Evolutionary conservation across 2,888 invertebrate genomes (phyloP), one percentile per base, ranked within the genome.

Genomic region (Eulithis testata): DNA sequence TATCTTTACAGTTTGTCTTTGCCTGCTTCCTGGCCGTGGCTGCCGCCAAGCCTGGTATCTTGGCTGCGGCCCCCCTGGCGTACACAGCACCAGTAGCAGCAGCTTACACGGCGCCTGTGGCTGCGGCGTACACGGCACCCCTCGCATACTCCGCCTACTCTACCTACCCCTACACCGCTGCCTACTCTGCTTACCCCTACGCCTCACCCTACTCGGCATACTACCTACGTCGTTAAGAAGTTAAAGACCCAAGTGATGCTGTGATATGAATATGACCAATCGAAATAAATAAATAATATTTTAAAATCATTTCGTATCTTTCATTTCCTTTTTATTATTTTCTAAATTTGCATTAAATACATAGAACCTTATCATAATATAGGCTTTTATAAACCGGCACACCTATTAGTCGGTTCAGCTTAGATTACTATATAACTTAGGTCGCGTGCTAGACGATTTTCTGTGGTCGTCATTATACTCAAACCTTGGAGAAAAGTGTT

Each of bases 11-110:
- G 89, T 76, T 88, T 66, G 74, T 88, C 68, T 79, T 88, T 78
- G 85, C 87, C 58, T 87, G 86, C 74, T 77, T 88, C 76, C 71
- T 89, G 78, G 89, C 87, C 60, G 67, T 87, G 69, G 87, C 84
- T 61, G 80, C 83, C 58, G 89, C 89, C 62, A 85, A 87, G 72
- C 88, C 89, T 21, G 70, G 74, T 12, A 60, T 70, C 60, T 73
- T 80, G 60, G 72, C 80, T 9, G 68, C 77, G 50, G 78, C 79
- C 12, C 85, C 80, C 2, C 73, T 78, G 60, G 80, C 80, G 69
- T 76, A 76, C 74, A 73, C 79, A 21, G 74, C 74, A 36, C 71
- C 72, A 1, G 66, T 69, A 14, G 66, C 81, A 3, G 76, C 78
- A 0, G 78, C 78, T 6, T 83, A 83, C 72, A 74, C 80, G 3